Conservation (phyloP, 2,797 vertebrate species). For the Enteromius argenteus region DNA sequence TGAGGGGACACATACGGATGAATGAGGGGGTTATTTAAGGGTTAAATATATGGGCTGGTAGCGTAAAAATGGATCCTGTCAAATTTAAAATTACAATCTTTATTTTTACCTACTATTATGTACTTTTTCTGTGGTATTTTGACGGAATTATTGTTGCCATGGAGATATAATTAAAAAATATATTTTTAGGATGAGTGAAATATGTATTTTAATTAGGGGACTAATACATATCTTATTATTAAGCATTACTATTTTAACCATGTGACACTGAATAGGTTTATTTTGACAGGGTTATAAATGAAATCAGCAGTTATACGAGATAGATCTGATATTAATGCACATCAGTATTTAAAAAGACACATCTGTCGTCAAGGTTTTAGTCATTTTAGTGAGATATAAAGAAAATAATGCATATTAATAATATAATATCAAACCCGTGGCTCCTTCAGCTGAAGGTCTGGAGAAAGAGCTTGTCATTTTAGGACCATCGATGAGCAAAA, state of each 20-base stretch:
- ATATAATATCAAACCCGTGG: constrained; percentile 17
- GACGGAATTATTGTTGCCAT: background rate
- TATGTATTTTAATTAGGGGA: background rate
- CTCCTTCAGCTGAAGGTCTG: constrained; percentile 6
- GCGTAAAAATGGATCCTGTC: background rate
- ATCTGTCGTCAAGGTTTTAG: background rate
- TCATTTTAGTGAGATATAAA: background rate
- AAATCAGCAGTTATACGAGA: background rate
- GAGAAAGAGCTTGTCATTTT: constrained; percentile 8
- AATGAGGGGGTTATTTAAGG: background rate
- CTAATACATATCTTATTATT: background rate
- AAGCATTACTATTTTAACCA: background rate
- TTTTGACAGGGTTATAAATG: background rate
- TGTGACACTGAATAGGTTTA: background rate
- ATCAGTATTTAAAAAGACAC: background rate
- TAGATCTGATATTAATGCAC: background rate
- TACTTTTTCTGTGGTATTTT: background rate
- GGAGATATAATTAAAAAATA: background rate
- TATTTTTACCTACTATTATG: background rate
- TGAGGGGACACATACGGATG: constrained; percentile 53
- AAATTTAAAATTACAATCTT: background rate
- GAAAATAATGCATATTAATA: background rate
- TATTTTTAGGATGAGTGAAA: background rate
- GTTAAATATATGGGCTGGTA: too few relatives aligned
- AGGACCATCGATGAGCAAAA: background rate